phyloP scores from a whole-genome alignment of 2,888 invertebrate genomes.

The Hypomecis atomaria region DNA sequence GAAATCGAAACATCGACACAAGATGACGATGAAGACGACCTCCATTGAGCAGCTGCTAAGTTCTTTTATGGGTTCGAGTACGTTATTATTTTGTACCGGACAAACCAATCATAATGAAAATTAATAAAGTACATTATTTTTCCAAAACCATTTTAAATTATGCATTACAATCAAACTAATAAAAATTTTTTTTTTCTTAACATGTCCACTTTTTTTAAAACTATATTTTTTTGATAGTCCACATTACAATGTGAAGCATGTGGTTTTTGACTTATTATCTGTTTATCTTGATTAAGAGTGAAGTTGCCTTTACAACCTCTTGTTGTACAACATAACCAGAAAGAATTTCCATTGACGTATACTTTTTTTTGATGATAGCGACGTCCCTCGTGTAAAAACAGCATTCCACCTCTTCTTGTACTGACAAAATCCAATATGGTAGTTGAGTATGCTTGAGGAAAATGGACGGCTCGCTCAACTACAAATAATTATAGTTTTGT shows the following conservation, averaged over 20 bases:
- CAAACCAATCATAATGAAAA: too few species aligned
- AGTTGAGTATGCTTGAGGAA: too few species aligned
- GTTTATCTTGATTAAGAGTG: neutral
- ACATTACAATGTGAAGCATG: neutral
- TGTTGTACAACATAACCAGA: slow-evolving; percentile 19
- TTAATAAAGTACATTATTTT: too few species aligned
- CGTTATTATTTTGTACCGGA: too few species aligned
- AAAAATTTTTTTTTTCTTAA: neutral
- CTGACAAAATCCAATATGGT: neutral
- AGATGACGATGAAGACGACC: too few species aligned
- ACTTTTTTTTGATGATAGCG: slow-evolving; percentile 5
- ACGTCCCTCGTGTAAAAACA: slow-evolving; percentile 4
- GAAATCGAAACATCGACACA: too few species aligned
- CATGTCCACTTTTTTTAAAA: slow-evolving; percentile 4
- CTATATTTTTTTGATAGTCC: slow-evolving; percentile 2
- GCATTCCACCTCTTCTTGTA: slow-evolving; percentile 3
- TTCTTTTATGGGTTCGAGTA: too few species aligned
- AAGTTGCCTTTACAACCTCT: slow-evolving; percentile 7
- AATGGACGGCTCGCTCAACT: too few species aligned
- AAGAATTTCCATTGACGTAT: slow-evolving; percentile 5
- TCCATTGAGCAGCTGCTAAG: too few species aligned
- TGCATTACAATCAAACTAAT: too few species aligned
- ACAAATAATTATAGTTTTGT: too few species aligned
- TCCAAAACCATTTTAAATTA: too few species aligned
- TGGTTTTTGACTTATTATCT: neutral